Percentiles rank a stretch among this genome's conserved stretches.
These are phyloP conservation scores for Anarsia innoxiella DNA, from an alignment of 2,888 invertebrate genomes.

Conservation along the genomic window DNA sequence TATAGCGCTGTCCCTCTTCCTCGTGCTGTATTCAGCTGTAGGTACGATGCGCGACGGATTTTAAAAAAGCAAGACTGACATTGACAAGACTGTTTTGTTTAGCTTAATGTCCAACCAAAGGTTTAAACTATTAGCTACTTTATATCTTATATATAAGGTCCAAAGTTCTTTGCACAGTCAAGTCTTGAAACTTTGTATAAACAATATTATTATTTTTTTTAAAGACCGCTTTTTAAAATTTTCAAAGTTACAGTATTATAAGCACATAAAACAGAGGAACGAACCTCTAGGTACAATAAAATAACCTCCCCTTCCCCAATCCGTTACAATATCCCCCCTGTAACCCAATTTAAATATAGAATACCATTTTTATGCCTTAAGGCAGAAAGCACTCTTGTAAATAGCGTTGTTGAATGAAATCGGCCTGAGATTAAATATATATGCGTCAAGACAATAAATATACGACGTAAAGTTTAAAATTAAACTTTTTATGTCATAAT, in stretches of 20 bases:
- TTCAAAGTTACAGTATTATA: neutral
- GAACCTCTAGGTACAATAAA: neutral
- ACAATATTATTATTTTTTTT: neutral
- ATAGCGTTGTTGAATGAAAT: slow-evolving; percentile 31
- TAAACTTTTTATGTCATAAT: neutral
- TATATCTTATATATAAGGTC: no score
- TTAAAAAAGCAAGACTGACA: no score
- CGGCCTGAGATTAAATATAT: slow-evolving; percentile 36
- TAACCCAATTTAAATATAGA: slow-evolving; percentile 23
- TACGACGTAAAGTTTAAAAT: slow-evolving; percentile 15
- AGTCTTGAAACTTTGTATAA: neutral
- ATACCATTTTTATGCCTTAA: slow-evolving; percentile 35
- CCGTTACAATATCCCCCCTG: neutral
- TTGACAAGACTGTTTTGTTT: no score
- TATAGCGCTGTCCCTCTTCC: no score
- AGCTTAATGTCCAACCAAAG: no score
- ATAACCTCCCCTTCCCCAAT: neutral
- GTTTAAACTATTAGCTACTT: no score
- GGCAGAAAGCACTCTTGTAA: slow-evolving; percentile 33
- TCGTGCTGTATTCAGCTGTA: no score
- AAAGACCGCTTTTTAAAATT: neutral
- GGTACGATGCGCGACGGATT: no score
- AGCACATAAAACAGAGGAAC: neutral
- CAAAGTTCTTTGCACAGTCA: no score
- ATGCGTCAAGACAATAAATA: slow-evolving; percentile 53